phyloP scores from a whole-genome alignment of 2,113 vertebrate genomes.

The Equus przewalskii region DNA sequence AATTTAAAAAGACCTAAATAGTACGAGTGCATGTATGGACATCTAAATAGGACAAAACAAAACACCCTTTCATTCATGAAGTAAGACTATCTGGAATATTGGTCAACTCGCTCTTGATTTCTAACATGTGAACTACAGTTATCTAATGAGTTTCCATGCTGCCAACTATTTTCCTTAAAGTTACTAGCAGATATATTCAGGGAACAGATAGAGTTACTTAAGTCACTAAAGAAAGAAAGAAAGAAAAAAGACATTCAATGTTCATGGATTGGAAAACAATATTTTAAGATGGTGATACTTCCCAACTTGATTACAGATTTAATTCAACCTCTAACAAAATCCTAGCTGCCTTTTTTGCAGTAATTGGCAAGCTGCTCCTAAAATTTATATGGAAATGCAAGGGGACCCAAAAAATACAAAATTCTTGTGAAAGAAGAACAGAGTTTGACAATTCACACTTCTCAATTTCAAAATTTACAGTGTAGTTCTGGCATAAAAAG shows the following conservation, averaged over 20 bases:
- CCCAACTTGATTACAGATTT: neutral
- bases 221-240: neutral
- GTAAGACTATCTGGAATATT: neutral
- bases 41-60: neutral
- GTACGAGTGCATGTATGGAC: neutral
- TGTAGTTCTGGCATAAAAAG: neutral
- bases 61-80: conserved; percentile 1
- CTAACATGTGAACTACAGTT: neutral
- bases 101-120: neutral
- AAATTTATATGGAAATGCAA: conserved; percentile 27
- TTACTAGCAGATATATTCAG: neutral
- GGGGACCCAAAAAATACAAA: neutral
- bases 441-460: neutral
- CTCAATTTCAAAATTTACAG: neutral
- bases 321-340: neutral
- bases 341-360: neutral
- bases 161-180: neutral
- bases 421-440: neutral
- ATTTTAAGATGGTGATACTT: neutral
- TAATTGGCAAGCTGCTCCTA: neutral
- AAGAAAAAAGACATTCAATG: neutral
- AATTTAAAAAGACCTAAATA: neutral
- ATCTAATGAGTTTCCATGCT: neutral
- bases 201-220: neutral
- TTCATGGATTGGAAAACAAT: neutral